Conservation (phyloP, 1,140 invertebrate species). For the Drosophila guanche region DNA sequence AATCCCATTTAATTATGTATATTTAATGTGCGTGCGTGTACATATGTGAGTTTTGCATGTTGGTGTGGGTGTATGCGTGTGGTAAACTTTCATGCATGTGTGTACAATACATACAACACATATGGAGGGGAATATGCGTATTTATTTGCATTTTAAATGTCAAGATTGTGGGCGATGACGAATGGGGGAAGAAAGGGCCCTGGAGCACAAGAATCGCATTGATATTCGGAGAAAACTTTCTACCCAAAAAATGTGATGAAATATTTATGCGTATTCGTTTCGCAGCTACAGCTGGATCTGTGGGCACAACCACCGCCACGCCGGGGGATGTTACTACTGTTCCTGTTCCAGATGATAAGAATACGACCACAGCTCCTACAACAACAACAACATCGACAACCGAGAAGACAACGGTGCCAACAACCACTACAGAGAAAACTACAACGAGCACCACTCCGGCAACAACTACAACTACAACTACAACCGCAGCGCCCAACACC, state of each 20-base stretch:
- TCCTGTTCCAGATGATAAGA: conserved; percentile 22
- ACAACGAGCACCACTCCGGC: conserved; percentile 33
- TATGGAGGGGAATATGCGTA: conserved; percentile 1
- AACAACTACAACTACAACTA: conserved; percentile 39
- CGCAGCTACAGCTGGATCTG: not conserved
- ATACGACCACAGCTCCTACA: conserved; percentile 41
- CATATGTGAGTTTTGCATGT: no score
- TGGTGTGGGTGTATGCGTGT: no score
- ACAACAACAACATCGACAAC: conserved; percentile 50
- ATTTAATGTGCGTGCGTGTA: no score
- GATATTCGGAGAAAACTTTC: no score
- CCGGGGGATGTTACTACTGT: conserved; percentile 30
- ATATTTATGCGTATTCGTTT: no score
- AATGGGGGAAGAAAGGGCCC: no score
- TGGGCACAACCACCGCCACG: conserved; percentile 1
- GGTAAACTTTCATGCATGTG: conserved; percentile 9
- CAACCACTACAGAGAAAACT: conserved; percentile 40
- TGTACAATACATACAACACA: conserved; percentile 8
- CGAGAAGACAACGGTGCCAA: conserved; percentile 43
- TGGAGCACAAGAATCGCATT: no score
- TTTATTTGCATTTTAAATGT: conserved; percentile 57
- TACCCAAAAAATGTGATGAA: no score
- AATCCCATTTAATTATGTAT: conserved; percentile 13
- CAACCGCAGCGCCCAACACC: conserved; percentile 43
- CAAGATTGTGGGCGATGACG: conserved; percentile 3